A percentile compares a stretch with the other conserved stretches of the same genome.
Conservation (phyloP, 2,113 vertebrate genomes). For the Delphinus delphis region DNA sequence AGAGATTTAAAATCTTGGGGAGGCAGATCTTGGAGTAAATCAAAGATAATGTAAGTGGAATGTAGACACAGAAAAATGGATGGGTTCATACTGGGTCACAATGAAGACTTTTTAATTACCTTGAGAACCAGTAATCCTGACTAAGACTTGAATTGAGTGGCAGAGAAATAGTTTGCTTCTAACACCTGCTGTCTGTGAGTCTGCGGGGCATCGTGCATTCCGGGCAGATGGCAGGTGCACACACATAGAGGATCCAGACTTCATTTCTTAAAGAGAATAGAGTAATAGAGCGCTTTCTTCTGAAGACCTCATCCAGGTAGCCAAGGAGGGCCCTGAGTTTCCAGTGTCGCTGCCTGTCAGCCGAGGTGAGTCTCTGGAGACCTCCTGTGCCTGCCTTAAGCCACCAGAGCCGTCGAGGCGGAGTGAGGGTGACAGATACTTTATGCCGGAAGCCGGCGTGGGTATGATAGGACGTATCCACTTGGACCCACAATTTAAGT, state of each 20-base stretch:
- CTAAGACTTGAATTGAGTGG: background rate
- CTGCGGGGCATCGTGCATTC: background rate
- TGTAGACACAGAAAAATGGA: background rate
- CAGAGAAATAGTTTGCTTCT: background rate
- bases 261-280: background rate
- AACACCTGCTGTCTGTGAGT: background rate
- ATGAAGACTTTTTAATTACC: background rate
- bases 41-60: background rate
- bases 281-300: background rate
- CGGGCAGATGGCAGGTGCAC: background rate
- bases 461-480: too few species aligned
- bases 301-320: background rate
- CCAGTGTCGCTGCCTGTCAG: background rate
- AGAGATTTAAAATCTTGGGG: background rate
- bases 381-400: background rate
- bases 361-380: background rate
- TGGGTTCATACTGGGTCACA: background rate
- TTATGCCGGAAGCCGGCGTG: background rate
- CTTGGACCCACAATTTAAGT: background rate
- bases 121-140: conserved; percentile 12
- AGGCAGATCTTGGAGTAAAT: conserved; percentile 28
- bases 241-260: accelerated
- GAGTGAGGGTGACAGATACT: background rate
- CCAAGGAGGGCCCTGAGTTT: background rate
- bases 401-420: background rate